Percentiles rank a stretch among this genome's conserved stretches.
These are phyloP conservation scores for Agelaius tricolor DNA, from an alignment of 2,113 vertebrate species.

Conservation along the genomic window DNA sequence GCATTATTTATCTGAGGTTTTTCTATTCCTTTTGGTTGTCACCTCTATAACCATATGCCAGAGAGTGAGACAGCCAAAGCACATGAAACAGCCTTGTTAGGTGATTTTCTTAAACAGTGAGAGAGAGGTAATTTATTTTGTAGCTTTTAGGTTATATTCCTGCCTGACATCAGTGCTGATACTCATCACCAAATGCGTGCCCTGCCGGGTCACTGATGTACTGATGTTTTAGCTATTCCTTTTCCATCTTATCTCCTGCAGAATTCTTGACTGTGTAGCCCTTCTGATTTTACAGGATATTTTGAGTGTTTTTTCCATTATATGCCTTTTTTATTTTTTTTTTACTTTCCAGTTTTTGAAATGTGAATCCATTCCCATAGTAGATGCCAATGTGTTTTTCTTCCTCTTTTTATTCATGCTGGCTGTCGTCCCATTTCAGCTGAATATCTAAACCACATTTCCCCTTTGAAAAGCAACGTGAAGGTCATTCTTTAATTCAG, in stretches of 20 bases:
- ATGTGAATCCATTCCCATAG: not conserved
- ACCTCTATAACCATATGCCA: not conserved
- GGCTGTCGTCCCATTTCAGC: not conserved
- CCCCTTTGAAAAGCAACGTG: not conserved
- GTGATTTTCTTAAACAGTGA: not conserved
- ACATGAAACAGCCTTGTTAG: not conserved
- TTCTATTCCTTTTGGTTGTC: not conserved
- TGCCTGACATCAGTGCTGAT: not conserved
- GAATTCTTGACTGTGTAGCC: not conserved
- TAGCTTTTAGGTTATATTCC: not conserved
- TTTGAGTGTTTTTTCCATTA: not conserved
- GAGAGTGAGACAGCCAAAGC: not conserved
- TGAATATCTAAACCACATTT: conserved; percentile 26
- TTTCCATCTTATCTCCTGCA: not conserved
- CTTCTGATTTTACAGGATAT: not conserved
- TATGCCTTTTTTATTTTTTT: not conserved
- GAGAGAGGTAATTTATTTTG: not conserved
- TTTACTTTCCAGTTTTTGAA: not conserved
- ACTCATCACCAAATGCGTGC: not conserved
- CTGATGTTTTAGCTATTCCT: not conserved
- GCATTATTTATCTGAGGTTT: not conserved
- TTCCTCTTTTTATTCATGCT: conserved; percentile 11
- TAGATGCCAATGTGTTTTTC: not conserved
- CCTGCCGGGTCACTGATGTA: not conserved
- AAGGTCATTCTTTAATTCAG: conserved; percentile 39